Evolutionary conservation across 37 sponge, comb jelly and placozoan genomes (phyloP), one percentile per base, ranked within the genome.

Genomic region (Bolinopsis microptera): DNA sequence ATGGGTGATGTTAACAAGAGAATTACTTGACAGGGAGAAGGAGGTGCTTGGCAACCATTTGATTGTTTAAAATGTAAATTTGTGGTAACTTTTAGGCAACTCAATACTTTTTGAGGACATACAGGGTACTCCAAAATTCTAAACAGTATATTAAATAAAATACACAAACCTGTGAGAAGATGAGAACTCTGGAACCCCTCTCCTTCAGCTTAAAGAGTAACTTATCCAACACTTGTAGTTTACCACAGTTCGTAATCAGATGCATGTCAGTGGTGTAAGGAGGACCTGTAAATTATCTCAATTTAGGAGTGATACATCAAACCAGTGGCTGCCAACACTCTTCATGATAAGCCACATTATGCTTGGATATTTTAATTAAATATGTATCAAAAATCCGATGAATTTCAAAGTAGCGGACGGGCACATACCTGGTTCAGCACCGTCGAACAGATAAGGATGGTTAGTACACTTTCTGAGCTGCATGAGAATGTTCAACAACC

Each of bases 91-190:
- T n/a, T n/a, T n/a, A n/a, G n/a, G n/a, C n/a, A n/a, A n/a, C n/a
- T n/a, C n/a, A n/a, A n/a, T n/a, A n/a, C n/a, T n/a, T n/a, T n/a
- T n/a, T n/a, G n/a, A n/a, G n/a, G n/a, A n/a, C 9, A 61, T 61
- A 61, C 68, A 61, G 18, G 68, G 68, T 21, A 61, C 68, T 61
- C 68, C n/a, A n/a, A n/a, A n/a, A n/a, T n/a, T n/a, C n/a, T n/a
- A n/a, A n/a, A n/a, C n/a, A n/a, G n/a, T n/a, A n/a, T n/a, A n/a
- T n/a, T n/a, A n/a, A n/a, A n/a, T n/a, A n/a, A n/a, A n/a, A n/a
- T n/a, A n/a, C n/a, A n/a, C n/a, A n/a, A 97, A 98, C 97, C 95
- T 98, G 99, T 88, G 97, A 95, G 93, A 98, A 98, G 36, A 98
- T 93, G 35, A 98, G 95, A 18, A 98, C 99, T 8, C 99, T 94